These are phyloP conservation scores for Pocota personata DNA, from an alignment of 2,888 invertebrate species.

Conservation along the genomic window DNA sequence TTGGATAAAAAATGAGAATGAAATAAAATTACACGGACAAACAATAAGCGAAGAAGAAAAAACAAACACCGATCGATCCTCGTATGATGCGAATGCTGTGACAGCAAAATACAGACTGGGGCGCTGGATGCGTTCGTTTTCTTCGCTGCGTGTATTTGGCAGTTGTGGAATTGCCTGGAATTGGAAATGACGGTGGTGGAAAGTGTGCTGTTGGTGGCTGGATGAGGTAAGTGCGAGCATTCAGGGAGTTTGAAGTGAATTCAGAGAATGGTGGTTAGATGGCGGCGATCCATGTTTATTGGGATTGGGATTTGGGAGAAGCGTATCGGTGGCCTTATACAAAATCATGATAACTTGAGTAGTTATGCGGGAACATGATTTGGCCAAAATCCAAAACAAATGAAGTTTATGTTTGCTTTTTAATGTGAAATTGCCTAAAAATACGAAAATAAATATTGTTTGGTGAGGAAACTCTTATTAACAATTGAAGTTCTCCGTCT, in stretches of 20 bases:
- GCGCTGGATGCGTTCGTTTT: constrained; percentile 55
- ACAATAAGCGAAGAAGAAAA: constrained; percentile 52
- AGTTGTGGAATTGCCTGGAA: constrained; percentile 56
- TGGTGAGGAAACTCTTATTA: too few relatives aligned
- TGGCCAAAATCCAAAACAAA: too few relatives aligned
- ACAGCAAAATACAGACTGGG: constrained; percentile 56
- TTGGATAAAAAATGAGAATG: background rate
- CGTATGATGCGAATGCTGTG: constrained; percentile 30
- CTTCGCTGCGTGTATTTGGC: constrained; percentile 16
- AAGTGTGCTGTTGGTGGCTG: constrained; percentile 3
- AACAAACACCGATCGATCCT: constrained; percentile 45
- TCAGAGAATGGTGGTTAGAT: background rate
- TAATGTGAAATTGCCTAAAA: too few relatives aligned
- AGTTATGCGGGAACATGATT: too few relatives aligned
- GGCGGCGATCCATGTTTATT: constrained; percentile 8
- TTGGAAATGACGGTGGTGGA: constrained; percentile 9
- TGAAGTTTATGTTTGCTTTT: too few relatives aligned
- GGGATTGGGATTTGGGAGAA: too few relatives aligned
- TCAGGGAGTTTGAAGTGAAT: background rate
- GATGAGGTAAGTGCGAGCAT: constrained; percentile 7
- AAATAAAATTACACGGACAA: constrained; percentile 54
- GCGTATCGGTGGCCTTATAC: too few relatives aligned
- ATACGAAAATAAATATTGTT: too few relatives aligned
- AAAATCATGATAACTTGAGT: too few relatives aligned
- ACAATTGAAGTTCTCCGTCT: too few relatives aligned